phyloP scores from a whole-genome alignment of 2,888 invertebrate species.

The Spatulosminthurus flaviceps region DNA sequence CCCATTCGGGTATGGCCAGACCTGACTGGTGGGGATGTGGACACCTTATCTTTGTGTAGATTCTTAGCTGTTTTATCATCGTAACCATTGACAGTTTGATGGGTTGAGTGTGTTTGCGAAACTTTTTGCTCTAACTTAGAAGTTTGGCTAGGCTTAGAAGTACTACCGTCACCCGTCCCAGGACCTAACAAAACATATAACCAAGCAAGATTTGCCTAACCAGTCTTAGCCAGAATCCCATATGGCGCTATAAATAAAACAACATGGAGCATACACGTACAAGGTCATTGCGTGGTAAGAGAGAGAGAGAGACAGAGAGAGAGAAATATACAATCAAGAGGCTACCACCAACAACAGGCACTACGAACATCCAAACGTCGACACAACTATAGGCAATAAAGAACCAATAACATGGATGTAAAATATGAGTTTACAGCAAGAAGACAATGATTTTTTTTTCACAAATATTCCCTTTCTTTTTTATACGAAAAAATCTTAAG shows the following conservation, averaged over 20 bases:
- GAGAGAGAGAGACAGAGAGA: constrained; percentile 47
- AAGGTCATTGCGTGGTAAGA: constrained; percentile 20
- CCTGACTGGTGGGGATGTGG: constrained; percentile 22
- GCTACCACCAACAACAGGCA: constrained; percentile 35
- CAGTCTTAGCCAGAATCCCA: background rate
- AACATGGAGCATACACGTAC: constrained; percentile 23
- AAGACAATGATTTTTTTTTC: constrained; percentile 10
- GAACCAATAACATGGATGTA: constrained; percentile 27
- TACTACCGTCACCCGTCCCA: constrained; percentile 54
- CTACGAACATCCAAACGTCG: constrained; percentile 33
- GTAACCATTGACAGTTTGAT: constrained; percentile 38
- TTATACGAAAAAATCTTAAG: background rate
- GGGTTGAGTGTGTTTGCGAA: constrained; percentile 19
- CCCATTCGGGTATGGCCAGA: constrained; percentile 35
- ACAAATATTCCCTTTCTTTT: constrained; percentile 3
- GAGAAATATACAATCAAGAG: constrained; percentile 30
- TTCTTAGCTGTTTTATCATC: constrained; percentile 38
- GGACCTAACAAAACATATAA: constrained; percentile 59
- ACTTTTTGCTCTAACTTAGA: constrained; percentile 33
- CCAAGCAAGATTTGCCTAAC: constrained; percentile 55
- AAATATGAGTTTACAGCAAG: constrained; percentile 35
- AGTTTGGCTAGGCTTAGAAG: constrained; percentile 30
- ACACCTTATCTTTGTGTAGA: constrained; percentile 29
- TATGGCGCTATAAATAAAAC: constrained; percentile 21
- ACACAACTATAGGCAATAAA: constrained; percentile 29